Evolutionary conservation across 1,140 invertebrate genomes (phyloP), one percentile per base, ranked within the genome.

Genomic region (Parasteatoda tepidariorum): DNA sequence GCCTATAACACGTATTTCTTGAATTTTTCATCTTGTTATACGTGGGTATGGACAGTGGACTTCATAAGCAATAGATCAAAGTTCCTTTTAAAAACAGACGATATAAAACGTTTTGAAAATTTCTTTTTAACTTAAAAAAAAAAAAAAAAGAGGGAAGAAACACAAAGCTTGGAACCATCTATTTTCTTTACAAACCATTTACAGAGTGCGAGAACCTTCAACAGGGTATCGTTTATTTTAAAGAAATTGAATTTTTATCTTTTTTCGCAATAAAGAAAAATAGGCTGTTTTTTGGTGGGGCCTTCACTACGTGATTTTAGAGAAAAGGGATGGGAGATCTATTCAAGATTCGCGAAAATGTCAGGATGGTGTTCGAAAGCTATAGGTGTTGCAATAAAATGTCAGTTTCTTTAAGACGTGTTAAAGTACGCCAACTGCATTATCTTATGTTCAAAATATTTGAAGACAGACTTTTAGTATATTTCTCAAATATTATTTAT

Each of bases 171-270:
- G 33, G 61, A 62, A 78, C 59, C 74, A 78, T 78, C 74, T 54
- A 78, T 78, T 41, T 38, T 78, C 61, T 54, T 78, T 78, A 78
- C 74, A 78, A 78, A 78, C 74, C 74, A 78, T 78, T 78, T 78
- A 78, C 74, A 78, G 74, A 66, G 61, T 66, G 74, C 64, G n/a
- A 78, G 66, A 66, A 61, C 61, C 41, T 66, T 78, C 62, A 78
- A 26, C 74, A 41, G 26, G 74, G 74, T 48, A 66, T 78, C 74
- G 74, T 78, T 78, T 78, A 78, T 78, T 78, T 78, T 78, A 66
- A 78, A 78, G 74, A 78, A 78, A 78, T 78, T 78, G 74, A 78
- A 78, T 78, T 78, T 78, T 78, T 78, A 78, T 78, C 74, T 78
- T 66, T 66, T 75, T 78, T 38, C 28, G 7, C 22, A 78, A 78